Conservation (phyloP, 1,140 invertebrate species). For the Drosophila tropicalis region DNA sequence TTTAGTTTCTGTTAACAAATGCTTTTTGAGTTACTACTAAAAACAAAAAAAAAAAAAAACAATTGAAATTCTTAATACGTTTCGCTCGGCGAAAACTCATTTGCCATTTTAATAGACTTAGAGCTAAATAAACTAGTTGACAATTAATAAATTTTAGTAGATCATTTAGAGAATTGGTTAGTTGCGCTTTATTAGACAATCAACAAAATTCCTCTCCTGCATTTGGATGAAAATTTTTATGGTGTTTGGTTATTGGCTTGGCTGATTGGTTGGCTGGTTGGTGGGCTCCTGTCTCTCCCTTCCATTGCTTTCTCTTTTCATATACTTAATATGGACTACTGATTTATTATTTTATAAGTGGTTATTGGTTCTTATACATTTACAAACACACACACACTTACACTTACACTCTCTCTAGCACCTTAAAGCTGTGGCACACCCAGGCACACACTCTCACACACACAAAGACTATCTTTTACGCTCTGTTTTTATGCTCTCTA, state of each 20-base stretch:
- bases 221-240: conserved; percentile 47
- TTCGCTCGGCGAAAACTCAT: not conserved
- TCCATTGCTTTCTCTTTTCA: not conserved
- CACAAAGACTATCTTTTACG: conserved; percentile 27
- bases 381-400: conserved; percentile 36
- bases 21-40: conserved; percentile 59
- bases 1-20: conserved; percentile 31
- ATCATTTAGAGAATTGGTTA: conserved; percentile 39
- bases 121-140: conserved; percentile 16
- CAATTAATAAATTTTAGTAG: conserved; percentile 37
- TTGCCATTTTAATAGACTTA: not conserved
- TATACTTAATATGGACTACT: conserved; percentile 15
- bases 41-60: conserved; percentile 31
- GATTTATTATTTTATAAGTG: conserved; percentile 5
- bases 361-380: conserved; percentile 26
- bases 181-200: conserved; percentile 47
- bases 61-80: conserved; percentile 1
- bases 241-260: conserved; percentile 51
- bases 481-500: conserved; percentile 37
- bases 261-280: conserved; percentile 28
- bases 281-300: conserved; percentile 41
- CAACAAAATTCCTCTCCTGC: conserved; percentile 50
- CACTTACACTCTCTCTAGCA: conserved; percentile 15
- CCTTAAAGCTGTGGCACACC: not conserved
- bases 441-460: conserved; percentile 34